Conservation (phyloP, 1,140 invertebrate genomes). For the Scaptomyza hsui region DNA sequence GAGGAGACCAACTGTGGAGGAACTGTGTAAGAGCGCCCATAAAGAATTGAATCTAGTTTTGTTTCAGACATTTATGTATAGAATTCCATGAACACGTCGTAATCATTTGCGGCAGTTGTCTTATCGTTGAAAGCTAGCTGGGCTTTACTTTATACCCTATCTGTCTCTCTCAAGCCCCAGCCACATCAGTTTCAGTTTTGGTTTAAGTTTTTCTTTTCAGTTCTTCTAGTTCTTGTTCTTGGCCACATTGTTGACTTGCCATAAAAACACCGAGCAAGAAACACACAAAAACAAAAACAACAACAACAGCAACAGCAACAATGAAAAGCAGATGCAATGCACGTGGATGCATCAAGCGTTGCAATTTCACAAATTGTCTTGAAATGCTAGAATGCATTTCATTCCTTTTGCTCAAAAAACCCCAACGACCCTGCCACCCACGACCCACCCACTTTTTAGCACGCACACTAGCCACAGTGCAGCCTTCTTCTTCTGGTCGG, state of each 20-base stretch:
- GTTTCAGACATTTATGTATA: slow-evolving; percentile 69
- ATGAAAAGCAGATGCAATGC: slow-evolving; percentile 55
- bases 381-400: slow-evolving; percentile 77
- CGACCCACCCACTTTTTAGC: not conserved
- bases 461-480: slow-evolving; percentile 29
- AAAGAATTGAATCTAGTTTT: slow-evolving; percentile 77
- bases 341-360: slow-evolving; percentile 77
- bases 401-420: slow-evolving; percentile 48
- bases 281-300: slow-evolving; percentile 15
- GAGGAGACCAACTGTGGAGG: not conserved
- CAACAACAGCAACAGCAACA: too few species aligned
- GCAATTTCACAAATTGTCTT: slow-evolving; percentile 79
- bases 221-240: slow-evolving; percentile 18
- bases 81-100: slow-evolving; percentile 66
- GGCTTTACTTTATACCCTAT: slow-evolving; percentile 14
- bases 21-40: slow-evolving; percentile 56
- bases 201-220: slow-evolving; percentile 4
- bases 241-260: slow-evolving; percentile 70
- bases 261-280: slow-evolving; percentile 57
- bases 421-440: not conserved
- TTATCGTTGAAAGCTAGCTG: slow-evolving; percentile 67
- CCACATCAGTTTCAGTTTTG: slow-evolving; percentile 18
- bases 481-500: slow-evolving; percentile 23
- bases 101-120: slow-evolving; percentile 79
- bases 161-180: not conserved